Evolutionary conservation across 2,113 vertebrate genomes (phyloP).

Genomic region (Marmota flaviventris): DNA sequence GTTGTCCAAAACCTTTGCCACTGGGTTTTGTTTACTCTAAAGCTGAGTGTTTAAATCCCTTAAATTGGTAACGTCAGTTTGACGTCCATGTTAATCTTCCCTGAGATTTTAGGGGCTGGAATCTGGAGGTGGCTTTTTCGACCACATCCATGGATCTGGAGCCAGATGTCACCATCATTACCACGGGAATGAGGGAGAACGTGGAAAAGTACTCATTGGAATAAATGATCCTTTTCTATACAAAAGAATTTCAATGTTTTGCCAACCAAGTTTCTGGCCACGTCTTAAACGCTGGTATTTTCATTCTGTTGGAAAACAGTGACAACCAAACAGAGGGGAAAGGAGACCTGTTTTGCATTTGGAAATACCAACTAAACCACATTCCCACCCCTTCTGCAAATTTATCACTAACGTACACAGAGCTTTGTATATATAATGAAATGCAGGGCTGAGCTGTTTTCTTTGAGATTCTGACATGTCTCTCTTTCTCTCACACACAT

Average conservation of each 20-base stretch:
- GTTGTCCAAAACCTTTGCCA: slow-evolving; percentile 75
- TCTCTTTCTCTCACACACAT: background rate
- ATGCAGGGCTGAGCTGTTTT: slow-evolving; percentile 60
- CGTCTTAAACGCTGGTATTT: slow-evolving; percentile 57
- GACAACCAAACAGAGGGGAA: slow-evolving; percentile 30
- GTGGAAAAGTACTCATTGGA: background rate
- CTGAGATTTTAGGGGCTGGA: slow-evolving; percentile 71
- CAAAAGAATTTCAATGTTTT: slow-evolving; percentile 71
- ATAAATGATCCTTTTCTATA: slow-evolving; percentile 42
- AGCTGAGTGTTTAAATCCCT: slow-evolving; percentile 71
- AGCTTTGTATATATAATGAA: slow-evolving; percentile 59
- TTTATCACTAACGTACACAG: slow-evolving; percentile 49
- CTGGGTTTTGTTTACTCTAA: slow-evolving; percentile 79
- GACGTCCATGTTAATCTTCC: slow-evolving; percentile 78
- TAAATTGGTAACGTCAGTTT: slow-evolving; percentile 80
- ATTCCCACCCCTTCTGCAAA: slow-evolving; percentile 67
- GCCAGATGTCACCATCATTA: slow-evolving; percentile 38
- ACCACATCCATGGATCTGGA: background rate
- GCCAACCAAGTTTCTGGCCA: slow-evolving; percentile 69
- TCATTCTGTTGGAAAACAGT: slow-evolving; percentile 66
- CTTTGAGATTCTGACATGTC: slow-evolving; percentile 37
- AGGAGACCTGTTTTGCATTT: slow-evolving; percentile 80
- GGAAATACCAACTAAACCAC: slow-evolving; percentile 80
- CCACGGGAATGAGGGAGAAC: background rate
- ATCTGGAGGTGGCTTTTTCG: slow-evolving; percentile 61